Percentiles rank a stretch among this genome's conserved stretches.
Conservation (phyloP, 2,113 vertebrate species). For the Phaethon lepturus region DNA sequence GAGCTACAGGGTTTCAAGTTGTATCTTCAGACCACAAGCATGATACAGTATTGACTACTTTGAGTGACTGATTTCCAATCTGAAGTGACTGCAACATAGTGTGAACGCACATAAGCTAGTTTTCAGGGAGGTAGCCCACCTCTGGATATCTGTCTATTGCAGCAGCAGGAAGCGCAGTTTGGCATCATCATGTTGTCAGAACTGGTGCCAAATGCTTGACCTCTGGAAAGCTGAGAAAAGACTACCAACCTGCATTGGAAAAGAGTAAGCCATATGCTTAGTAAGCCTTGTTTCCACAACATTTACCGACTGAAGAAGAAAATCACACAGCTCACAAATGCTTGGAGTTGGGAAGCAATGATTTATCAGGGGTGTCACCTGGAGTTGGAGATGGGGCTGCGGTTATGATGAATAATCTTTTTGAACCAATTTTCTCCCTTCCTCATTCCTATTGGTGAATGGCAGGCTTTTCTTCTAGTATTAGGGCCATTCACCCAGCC, state of each 20-base stretch:
- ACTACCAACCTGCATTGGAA: neutral
- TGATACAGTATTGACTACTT: neutral
- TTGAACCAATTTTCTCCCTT: neutral
- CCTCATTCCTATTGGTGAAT: neutral
- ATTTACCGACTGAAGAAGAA: neutral
- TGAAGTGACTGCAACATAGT: neutral
- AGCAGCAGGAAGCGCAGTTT: neutral
- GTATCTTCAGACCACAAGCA: neutral
- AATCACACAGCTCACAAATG: neutral
- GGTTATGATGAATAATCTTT: neutral
- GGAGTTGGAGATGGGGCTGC: neutral
- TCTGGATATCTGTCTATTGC: neutral
- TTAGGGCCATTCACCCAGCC: neutral
- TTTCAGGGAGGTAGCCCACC: neutral
- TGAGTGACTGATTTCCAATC: neutral
- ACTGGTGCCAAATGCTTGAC: neutral
- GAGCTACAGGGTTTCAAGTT: neutral
- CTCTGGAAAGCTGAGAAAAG: constrained; percentile 15
- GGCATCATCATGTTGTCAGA: neutral
- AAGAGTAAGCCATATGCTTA: neutral
- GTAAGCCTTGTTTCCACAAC: neutral
- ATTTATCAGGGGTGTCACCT: neutral
- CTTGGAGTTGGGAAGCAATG: neutral
- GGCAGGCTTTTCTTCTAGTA: neutral
- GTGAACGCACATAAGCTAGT: neutral